Percentiles rank a stretch among this genome's conserved stretches.
These are phyloP conservation scores for Anguilla obscura DNA, from an alignment of 2,797 vertebrate genomes.

Conservation along the genomic window DNA sequence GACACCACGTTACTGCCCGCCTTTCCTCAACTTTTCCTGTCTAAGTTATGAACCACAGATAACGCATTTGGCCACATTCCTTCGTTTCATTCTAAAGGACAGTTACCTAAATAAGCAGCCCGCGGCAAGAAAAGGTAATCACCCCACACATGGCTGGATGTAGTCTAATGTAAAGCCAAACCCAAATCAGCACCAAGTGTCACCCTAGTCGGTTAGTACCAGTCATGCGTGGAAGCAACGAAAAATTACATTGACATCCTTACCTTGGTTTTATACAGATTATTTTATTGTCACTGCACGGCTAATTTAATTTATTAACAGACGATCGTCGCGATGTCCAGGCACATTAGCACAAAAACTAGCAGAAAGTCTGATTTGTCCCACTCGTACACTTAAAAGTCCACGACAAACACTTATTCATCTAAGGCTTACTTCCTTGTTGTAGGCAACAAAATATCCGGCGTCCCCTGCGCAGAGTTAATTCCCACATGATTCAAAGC, in stretches of 20 bases:
- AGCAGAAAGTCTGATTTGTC: background rate
- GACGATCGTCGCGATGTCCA: background rate
- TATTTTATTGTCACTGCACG: background rate
- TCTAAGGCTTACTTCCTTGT: conserved; percentile 16
- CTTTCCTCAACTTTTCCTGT: background rate
- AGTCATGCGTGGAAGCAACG: background rate
- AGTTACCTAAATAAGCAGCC: background rate
- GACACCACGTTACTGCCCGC: background rate
- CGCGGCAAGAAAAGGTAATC: background rate
- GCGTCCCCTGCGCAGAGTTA: conserved; percentile 1
- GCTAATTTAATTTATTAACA: background rate
- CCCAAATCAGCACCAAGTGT: background rate
- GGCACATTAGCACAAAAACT: background rate
- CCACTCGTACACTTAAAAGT: background rate
- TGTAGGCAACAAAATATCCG: background rate
- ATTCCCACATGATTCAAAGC: background rate
- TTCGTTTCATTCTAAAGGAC: background rate
- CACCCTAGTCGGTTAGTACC: background rate
- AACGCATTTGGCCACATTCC: background rate
- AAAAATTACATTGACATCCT: background rate
- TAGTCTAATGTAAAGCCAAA: conserved; percentile 4
- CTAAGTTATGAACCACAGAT: background rate
- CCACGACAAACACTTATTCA: background rate
- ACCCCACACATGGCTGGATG: background rate
- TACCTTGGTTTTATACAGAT: background rate